Conservation (phyloP, 2,888 invertebrate species). For the Gortyna flavago region DNA sequence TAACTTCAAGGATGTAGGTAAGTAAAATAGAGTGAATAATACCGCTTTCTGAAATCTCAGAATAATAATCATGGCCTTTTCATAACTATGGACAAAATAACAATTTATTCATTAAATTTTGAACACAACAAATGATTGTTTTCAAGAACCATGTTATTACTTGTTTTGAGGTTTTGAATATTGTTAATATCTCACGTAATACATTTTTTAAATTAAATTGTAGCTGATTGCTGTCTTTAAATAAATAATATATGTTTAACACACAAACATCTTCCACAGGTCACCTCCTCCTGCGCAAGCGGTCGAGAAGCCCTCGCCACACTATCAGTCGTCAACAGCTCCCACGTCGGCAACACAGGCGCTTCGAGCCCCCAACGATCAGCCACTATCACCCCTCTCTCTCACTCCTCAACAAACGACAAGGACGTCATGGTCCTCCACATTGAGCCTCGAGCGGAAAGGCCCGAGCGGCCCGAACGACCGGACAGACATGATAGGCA, state of each 20-base stretch:
- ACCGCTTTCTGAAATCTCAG: too few species aligned
- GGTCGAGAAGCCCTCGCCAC: slow-evolving; percentile 91
- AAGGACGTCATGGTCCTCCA: slow-evolving; percentile 92
- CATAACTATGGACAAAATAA: too few species aligned
- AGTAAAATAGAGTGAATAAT: too few species aligned
- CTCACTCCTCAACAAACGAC: slow-evolving; percentile 88
- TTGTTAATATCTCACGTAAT: too few species aligned
- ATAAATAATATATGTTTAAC: neutral
- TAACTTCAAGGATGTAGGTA: too few species aligned
- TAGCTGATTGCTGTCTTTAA: neutral
- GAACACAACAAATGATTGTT: too few species aligned
- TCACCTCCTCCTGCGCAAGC: slow-evolving; percentile 71
- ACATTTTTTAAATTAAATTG: neutral
- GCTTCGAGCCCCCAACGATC: slow-evolving; percentile 82
- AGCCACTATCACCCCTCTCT: slow-evolving; percentile 91
- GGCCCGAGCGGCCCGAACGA: slow-evolving; percentile 90
- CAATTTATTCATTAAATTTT: too few species aligned
- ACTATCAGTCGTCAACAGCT: slow-evolving; percentile 91
- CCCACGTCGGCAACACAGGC: slow-evolving; percentile 78
- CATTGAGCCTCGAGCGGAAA: slow-evolving; percentile 87
- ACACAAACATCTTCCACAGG: slow-evolving; percentile 63
- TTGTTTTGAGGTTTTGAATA: too few species aligned
- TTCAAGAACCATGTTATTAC: too few species aligned
- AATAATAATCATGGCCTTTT: too few species aligned
- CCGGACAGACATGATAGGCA: slow-evolving; percentile 62